Percentiles rank a stretch among this genome's conserved stretches.
Conservation (phyloP, 2,797 vertebrate genomes). For the Hirundo rustica region DNA sequence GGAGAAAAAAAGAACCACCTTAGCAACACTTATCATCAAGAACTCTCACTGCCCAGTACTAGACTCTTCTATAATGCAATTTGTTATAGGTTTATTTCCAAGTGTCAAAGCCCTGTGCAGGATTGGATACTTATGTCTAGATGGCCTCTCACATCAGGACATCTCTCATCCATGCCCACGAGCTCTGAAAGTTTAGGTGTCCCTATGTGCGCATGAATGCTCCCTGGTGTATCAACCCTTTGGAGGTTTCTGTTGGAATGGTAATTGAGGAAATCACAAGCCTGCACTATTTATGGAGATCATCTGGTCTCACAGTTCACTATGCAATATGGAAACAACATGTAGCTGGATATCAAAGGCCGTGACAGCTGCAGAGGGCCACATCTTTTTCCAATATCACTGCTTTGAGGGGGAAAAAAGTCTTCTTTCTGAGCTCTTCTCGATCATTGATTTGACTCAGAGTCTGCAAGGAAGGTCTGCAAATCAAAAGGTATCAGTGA, state of each 20-base stretch:
- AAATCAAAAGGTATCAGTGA: constrained; percentile 44
- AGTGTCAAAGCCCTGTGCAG: neutral
- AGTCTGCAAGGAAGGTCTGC: constrained; percentile 28
- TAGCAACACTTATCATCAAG: neutral
- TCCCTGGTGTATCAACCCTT: neutral
- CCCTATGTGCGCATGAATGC: neutral
- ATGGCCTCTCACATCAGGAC: neutral
- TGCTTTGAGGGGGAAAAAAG: neutral
- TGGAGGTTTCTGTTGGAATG: neutral
- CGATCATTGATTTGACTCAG: constrained; percentile 49
- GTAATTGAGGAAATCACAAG: constrained; percentile 33
- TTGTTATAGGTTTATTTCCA: neutral
- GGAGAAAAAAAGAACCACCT: neutral
- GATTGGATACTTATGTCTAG: neutral
- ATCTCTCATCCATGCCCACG: neutral
- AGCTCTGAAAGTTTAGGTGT: neutral
- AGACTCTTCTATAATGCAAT: neutral
- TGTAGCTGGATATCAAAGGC: constrained; percentile 62
- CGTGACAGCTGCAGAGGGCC: constrained; percentile 32
- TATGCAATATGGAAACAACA: constrained; percentile 46
- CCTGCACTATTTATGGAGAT: constrained; percentile 51
- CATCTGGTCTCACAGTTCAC: constrained; percentile 50
- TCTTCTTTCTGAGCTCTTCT: constrained; percentile 41
- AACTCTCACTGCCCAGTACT: neutral
- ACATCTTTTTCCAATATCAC: constrained; percentile 62